These are phyloP conservation scores for Thaleichthys pacificus DNA, from an alignment of 2,797 vertebrate species.

Conservation along the genomic window DNA sequence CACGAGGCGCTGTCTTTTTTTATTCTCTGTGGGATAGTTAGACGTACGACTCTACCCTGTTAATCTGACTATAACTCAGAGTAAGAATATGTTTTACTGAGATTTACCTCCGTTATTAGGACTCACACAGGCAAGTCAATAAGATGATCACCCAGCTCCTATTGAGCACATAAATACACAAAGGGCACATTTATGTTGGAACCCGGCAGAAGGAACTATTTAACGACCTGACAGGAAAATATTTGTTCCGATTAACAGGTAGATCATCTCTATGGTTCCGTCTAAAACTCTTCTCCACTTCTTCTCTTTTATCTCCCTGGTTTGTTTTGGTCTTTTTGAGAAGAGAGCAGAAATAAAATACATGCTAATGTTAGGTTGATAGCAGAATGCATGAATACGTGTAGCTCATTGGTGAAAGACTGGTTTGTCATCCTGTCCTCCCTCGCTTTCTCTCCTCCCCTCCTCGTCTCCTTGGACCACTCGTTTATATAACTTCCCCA, in stretches of 20 bases:
- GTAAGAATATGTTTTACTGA: constrained; percentile 57
- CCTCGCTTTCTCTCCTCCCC: constrained; percentile 27
- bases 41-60: constrained; percentile 48
- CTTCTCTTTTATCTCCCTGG: constrained; percentile 13
- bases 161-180: constrained; percentile 79
- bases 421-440: constrained; percentile 30
- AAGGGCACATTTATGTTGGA: constrained; percentile 32
- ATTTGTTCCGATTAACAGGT: constrained; percentile 58
- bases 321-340: constrained; percentile 38
- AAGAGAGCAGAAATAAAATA: not conserved
- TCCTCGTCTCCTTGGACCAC: constrained; percentile 13
- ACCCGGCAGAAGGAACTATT: constrained; percentile 52
- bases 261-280: constrained; percentile 41
- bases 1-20: constrained; percentile 56
- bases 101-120: constrained; percentile 72
- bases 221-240: constrained; percentile 52
- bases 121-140: constrained; percentile 67
- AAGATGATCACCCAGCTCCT: constrained; percentile 67
- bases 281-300: constrained; percentile 3
- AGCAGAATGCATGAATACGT: constrained; percentile 20
- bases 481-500: too few species aligned
- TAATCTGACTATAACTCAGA: constrained; percentile 75
- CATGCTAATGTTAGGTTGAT: constrained; percentile 12
- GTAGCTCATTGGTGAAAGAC: constrained; percentile 1
- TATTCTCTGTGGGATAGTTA: constrained; percentile 37